Evolutionary conservation across 2,113 vertebrate genomes (phyloP).

Genomic region (Chloebia gouldiae): DNA sequence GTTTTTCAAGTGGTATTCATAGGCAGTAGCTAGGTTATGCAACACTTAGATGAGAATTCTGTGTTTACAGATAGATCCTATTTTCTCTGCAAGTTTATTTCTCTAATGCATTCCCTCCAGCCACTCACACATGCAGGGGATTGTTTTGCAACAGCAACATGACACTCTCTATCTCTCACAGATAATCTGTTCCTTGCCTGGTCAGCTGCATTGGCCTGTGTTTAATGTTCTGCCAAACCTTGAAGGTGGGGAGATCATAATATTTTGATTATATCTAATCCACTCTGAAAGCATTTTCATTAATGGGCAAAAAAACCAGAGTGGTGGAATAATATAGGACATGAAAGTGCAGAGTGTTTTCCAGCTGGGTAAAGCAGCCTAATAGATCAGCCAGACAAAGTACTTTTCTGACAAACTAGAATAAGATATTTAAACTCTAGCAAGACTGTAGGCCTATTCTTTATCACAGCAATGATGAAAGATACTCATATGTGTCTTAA

Average conservation of each 20-base stretch:
- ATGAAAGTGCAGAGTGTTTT: not conserved
- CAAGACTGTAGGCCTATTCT: not conserved
- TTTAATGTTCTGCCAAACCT: constrained; percentile 7
- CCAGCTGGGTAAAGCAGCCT: not conserved
- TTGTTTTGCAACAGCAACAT: constrained; percentile 3
- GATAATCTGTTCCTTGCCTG: constrained; percentile 17
- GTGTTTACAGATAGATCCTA: not conserved
- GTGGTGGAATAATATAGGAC: not conserved
- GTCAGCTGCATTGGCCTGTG: not conserved
- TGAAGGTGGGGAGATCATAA: constrained; percentile 31
- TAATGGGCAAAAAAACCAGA: constrained; percentile 23
- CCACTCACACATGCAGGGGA: not conserved
- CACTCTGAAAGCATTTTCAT: not conserved
- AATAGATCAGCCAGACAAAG: not conserved
- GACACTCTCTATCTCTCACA: constrained; percentile 8
- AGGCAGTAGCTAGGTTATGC: not conserved
- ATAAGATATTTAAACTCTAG: not conserved
- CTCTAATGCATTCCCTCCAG: not conserved
- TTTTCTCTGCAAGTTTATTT: constrained; percentile 9
- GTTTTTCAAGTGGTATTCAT: not conserved
- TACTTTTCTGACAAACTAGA: not conserved
- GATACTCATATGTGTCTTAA: not conserved
- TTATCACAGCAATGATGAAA: not conserved
- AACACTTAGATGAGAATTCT: not conserved
- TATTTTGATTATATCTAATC: constrained; percentile 35